Evolutionary conservation across 2,113 vertebrate genomes (phyloP).

Genomic region (Brachypteracias leptosomus): DNA sequence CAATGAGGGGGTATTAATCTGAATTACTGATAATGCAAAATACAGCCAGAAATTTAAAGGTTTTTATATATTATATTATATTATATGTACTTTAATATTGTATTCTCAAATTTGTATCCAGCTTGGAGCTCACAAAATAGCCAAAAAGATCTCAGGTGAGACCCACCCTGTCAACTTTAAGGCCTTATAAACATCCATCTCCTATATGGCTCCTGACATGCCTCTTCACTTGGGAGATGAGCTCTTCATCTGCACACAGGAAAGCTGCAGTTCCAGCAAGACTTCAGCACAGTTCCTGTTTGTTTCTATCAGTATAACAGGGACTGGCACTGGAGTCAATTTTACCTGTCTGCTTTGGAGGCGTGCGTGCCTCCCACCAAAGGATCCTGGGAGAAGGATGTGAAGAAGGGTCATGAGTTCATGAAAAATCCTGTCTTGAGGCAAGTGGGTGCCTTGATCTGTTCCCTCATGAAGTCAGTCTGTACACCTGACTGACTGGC

Average conservation of each 20-base stretch:
- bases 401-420: background rate
- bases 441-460: background rate
- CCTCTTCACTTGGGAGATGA: background rate
- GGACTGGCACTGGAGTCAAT: background rate
- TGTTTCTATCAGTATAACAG: background rate
- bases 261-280: background rate
- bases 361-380: background rate
- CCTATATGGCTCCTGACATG: background rate
- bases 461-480: no score
- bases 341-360: background rate
- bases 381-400: background rate
- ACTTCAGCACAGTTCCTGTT: background rate
- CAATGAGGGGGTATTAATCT: background rate
- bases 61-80: no score
- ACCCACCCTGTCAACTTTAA: background rate
- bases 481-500: background rate
- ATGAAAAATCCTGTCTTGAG: background rate
- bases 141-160: background rate
- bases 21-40: background rate
- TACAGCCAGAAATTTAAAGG: background rate
- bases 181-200: background rate
- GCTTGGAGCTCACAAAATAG: background rate
- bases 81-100: background rate
- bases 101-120: background rate
- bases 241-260: background rate